Evolutionary conservation across 2,113 vertebrate species (phyloP).

Genomic region (Syngnathoides biaculeatus): DNA sequence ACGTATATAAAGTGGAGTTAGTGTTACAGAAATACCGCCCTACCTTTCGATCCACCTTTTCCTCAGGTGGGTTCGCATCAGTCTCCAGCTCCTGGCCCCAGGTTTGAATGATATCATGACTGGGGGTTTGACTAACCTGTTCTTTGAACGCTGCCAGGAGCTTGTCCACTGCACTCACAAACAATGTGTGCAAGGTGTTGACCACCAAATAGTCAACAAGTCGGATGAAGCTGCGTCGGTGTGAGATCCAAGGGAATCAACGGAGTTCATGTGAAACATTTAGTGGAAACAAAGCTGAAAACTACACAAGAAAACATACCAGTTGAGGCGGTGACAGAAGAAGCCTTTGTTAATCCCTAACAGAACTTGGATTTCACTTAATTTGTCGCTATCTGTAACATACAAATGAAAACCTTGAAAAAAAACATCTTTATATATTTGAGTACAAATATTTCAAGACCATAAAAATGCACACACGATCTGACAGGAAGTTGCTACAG

Average conservation of each 20-base stretch:
- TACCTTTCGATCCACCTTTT: conserved; percentile 63
- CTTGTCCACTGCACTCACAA: conserved; percentile 70
- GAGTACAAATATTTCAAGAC: neutral
- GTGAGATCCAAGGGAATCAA: neutral
- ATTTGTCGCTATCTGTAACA: conserved; percentile 59
- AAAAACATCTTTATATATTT: neutral
- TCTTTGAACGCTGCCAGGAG: conserved; percentile 73
- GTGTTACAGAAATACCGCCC: neutral
- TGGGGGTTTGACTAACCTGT: conserved; percentile 67
- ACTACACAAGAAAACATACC: conserved; percentile 54
- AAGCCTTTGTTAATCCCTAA: conserved; percentile 67
- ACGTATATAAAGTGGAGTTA: neutral
- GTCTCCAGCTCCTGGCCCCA: conserved; percentile 57
- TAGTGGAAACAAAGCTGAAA: neutral
- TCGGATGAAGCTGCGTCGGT: conserved; percentile 77
- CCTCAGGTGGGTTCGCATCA: conserved; percentile 2
- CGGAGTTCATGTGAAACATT: neutral
- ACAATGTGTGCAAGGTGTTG: conserved; percentile 76
- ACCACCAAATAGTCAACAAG: conserved; percentile 82
- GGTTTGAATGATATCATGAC: conserved; percentile 67
- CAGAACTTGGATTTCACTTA: conserved; percentile 54
- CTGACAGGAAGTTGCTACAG: conserved; percentile 66
- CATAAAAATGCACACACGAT: conserved; percentile 24
- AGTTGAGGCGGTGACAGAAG: conserved; percentile 69
- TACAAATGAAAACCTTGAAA: neutral